phyloP scores from a whole-genome alignment of 2,888 invertebrate species.

The Cyrtodaria siliqua region DNA sequence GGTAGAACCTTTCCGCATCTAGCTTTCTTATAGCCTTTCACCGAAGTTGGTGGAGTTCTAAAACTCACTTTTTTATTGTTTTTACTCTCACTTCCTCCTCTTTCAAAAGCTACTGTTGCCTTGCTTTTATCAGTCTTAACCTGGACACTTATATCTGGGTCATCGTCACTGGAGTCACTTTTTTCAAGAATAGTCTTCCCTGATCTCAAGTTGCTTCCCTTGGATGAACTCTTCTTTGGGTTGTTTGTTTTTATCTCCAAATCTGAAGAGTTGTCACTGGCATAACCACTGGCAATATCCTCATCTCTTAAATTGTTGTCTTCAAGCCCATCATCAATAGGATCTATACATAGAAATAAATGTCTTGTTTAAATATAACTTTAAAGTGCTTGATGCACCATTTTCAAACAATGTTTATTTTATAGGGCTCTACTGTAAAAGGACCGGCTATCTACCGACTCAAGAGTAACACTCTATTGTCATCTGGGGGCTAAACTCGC shows the following conservation, averaged over 20 bases:
- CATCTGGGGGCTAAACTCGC: no score
- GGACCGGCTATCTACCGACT: no score
- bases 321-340: slow-evolving; percentile 1
- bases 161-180: background rate
- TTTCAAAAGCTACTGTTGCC: slow-evolving; percentile 4
- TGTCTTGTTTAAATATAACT: no score
- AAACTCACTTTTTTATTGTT: slow-evolving; percentile 6
- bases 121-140: slow-evolving; percentile 1
- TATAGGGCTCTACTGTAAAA: no score
- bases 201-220: background rate
- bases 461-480: no score
- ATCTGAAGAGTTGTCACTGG: background rate
- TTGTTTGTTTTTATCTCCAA: background rate
- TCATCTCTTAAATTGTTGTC: background rate
- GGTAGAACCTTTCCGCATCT: slow-evolving; percentile 49
- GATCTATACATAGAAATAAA: slow-evolving; percentile 4
- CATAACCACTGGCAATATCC: background rate
- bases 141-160: background rate
- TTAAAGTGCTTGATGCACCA: no score
- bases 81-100: background rate
- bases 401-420: no score
- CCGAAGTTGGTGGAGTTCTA: background rate
- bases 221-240: background rate
- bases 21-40: background rate
- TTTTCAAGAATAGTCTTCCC: background rate